A percentile compares a stretch with the other conserved stretches of the same genome.
Evolutionary conservation across 2,888 invertebrate species (phyloP).

Genomic region (Onchidella celtica): DNA sequence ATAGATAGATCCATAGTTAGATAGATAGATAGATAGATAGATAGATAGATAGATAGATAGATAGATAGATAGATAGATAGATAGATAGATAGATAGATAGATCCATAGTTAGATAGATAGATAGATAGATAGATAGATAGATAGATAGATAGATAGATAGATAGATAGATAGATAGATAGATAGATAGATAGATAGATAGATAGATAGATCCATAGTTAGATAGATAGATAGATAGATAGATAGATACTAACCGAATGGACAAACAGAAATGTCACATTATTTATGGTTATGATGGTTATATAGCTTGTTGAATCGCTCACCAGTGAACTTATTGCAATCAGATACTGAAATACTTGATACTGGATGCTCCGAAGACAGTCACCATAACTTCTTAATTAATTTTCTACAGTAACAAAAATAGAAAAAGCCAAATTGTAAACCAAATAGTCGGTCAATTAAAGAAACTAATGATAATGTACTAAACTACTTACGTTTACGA

Average conservation of each 20-base stretch:
- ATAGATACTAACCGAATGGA: neutral
- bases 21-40: neutral
- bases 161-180: constrained; percentile 12
- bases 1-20: neutral
- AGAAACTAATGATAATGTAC: too few relatives aligned
- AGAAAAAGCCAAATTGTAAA: too few relatives aligned
- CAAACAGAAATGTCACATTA: too few relatives aligned
- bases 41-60: neutral
- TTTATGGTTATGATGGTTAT: too few relatives aligned
- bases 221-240: constrained; percentile 24
- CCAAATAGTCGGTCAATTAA: too few relatives aligned
- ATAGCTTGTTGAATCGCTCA: too few relatives aligned
- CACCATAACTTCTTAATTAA: too few relatives aligned
- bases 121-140: neutral
- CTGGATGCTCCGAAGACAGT: too few relatives aligned
- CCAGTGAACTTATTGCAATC: too few relatives aligned
- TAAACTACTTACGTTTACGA: too few relatives aligned
- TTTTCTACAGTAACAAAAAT: too few relatives aligned
- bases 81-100: neutral
- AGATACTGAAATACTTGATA: too few relatives aligned
- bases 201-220: constrained; percentile 18
- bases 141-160: neutral
- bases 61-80: neutral
- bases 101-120: neutral
- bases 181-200: constrained; percentile 3